Evolutionary conservation across 2,113 vertebrate species (phyloP), one percentile per base, ranked within the genome.

Genomic region (Chroicocephalus ridibundus): DNA sequence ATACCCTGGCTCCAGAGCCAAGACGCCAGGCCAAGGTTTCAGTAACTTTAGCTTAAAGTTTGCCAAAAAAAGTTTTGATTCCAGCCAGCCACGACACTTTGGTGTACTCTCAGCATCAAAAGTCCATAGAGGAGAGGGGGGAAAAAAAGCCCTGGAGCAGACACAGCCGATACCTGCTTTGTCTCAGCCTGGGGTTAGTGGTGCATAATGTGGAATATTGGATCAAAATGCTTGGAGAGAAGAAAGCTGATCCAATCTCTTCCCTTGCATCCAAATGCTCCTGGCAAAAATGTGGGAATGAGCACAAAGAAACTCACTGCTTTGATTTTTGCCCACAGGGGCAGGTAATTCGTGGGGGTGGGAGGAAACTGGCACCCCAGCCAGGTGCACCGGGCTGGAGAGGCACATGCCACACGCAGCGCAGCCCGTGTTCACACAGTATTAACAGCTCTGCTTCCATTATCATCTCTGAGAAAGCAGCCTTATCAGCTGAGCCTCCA

Each of bases 401-500:
- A 27, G 78, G 82, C 69, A 54, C 64, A 79, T 90, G 87, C 95
- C 97, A 93, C 97, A 87, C 80, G 40, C 92, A 79, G 81, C 3
- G 64, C 88, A 54, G 87, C 49, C 75, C 74, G 38, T 27, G 65
- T 95, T 97, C 97, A 93, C 96, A 87, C 92, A 40, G 92, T 46
- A 61, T 93, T 92, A 82, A 95, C 97, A 96, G 95, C 91, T 97
- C 97, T 60, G 46, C 95, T 92, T 36, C 87, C 88, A 72, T 96
- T 97, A 96, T 92, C 93, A 8, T 74, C 94, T 92, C n/a, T 0
- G 19, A 78, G 91, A 92, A 76, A 91, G 87, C 90, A 83, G 94
- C 84, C 88, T 97, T 97, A 97, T 98, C 97, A 97, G 90, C 88
- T 31, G 25, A 44, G 55, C 80, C 91, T 97, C 97, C 97, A 98